Base-by-base conservation (phyloP, 2,888 invertebrate genomes). In the Cyclophora albipunctata region DNA sequence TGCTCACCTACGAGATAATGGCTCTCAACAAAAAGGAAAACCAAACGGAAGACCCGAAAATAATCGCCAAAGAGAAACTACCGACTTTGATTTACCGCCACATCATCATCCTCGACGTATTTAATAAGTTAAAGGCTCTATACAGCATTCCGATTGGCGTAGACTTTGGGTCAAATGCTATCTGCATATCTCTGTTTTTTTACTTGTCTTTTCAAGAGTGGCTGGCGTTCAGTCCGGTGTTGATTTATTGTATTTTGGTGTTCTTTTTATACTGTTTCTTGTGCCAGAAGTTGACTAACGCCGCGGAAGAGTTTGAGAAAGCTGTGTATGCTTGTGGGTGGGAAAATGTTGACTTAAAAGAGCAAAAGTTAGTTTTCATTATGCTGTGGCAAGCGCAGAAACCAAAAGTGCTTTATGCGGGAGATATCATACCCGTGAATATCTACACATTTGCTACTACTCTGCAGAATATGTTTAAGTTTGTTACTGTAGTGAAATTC, bases 251-350 rank as follows among this genome's bases (percentile, higher is more conserved):
- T 50, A 73, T 80, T 48, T 42, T 78, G 1, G 73, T 77, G 0
- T 84, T 83, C 56, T 86, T 86, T 52, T 57, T 86, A 20, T 86
- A 86, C 52, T 85, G 84, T 57, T 81, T 74, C 42, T 65, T 85
- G 1, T 73, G 86, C 55, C 87, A 87, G 54, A 66, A 66, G 34
- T 54, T 86, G 53, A 75, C 78, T 3, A 76, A 83, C 52, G 78
- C 81, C 3, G 73, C 85, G 0, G 80, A 81, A 53, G 49, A 53
- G 2, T 86, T 84, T 45, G 83, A 80, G 52, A 69, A 55, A 3
- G 70, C 83, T 0, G 73, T 84, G 0, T 86, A 84, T 50, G 64
- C 75, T 43, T 85, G 87, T 54, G 86, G 86, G 0, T 87, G 87
- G 87, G 84, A 87, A 57, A 78, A 76, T 3, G 84, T 84, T 46